phyloP scores from a whole-genome alignment of 2,113 vertebrate genomes.

The Arothron firmamentum region DNA sequence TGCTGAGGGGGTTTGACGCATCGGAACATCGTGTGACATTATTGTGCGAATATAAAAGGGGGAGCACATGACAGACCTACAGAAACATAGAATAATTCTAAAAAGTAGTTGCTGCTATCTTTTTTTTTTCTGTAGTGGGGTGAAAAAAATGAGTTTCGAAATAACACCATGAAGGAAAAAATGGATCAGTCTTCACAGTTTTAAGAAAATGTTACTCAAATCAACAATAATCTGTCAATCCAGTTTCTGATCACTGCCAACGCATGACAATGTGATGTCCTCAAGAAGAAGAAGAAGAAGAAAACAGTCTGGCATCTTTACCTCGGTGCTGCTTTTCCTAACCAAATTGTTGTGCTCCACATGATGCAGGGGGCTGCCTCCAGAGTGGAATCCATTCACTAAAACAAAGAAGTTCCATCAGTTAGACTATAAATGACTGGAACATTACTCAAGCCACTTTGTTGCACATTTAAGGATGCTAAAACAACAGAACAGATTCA shows the following conservation, averaged over 20 bases:
- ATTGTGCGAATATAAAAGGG: not conserved
- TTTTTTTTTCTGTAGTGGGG: no score
- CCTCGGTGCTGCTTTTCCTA: constrained; percentile 85
- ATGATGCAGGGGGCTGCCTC: constrained; percentile 82
- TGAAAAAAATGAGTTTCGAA: not conserved
- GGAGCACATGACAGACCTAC: not conserved
- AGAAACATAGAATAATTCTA: no score
- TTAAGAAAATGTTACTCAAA: no score
- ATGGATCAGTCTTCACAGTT: no score
- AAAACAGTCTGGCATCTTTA: constrained; percentile 51
- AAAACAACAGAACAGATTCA: no score
- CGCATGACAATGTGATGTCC: not conserved
- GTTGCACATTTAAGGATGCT: no score
- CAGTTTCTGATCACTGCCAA: not conserved
- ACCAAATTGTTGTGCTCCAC: constrained; percentile 78
- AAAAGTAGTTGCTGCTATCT: no score
- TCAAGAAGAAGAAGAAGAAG: not conserved
- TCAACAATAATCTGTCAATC: no score
- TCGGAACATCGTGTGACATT: not conserved
- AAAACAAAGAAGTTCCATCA: constrained; percentile 34
- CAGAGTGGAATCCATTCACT: constrained; percentile 95
- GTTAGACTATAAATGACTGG: no score
- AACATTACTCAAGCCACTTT: no score
- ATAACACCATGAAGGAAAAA: not conserved
- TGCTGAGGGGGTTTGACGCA: constrained; percentile 6